Evolutionary conservation across 2,888 invertebrate genomes (phyloP), one percentile per base, ranked within the genome.

Genomic region (Neuroscelio doddi): DNA sequence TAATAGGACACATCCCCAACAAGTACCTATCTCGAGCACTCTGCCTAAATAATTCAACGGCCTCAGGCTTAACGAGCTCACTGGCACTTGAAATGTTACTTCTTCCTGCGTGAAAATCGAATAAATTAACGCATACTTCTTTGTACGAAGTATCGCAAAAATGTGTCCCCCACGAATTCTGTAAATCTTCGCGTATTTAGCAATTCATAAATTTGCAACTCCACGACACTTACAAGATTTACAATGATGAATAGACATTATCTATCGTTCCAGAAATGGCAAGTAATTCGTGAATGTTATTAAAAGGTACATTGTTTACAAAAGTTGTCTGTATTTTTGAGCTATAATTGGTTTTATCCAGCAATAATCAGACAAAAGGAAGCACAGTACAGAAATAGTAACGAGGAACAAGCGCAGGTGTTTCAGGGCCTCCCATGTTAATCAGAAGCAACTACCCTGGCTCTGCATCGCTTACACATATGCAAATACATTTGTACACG

Each of bases 371-470:
- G 55, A 55, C 64, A 38, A 57, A 57, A 59, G 52, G 56, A 63
- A 68, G 50, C 47, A 42, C 41, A 57, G 59, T 51, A 50, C 26
- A 57, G 47, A 44, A 64, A 64, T 58, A 50, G 44, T 55, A 59
- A 63, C 63, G 64, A 64, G 64, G 52, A 52, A 71, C 72, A 70
- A 70, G 66, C 71, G 80, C 82, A 83, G 81, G 82, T 81, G 81
- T 79, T 78, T 77, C 77, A 73, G 73, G 69, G 72, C 70, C 76
- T 76, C 76, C 72, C 76, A 78, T 80, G 80, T 81, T 81, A 81
- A 83, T 82, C 81, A 75, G 74, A 64, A 69, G 67, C 68, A 67
- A 72, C 74, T 70, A 65, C 62, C 72, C 68, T 63, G 69, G 67
- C 64, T 61, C 61, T 24, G 47, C 56, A 45, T 65, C 42, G 45